Evolutionary conservation across 2,888 invertebrate genomes (phyloP).

Genomic region (Agrenia bidenticulata): DNA sequence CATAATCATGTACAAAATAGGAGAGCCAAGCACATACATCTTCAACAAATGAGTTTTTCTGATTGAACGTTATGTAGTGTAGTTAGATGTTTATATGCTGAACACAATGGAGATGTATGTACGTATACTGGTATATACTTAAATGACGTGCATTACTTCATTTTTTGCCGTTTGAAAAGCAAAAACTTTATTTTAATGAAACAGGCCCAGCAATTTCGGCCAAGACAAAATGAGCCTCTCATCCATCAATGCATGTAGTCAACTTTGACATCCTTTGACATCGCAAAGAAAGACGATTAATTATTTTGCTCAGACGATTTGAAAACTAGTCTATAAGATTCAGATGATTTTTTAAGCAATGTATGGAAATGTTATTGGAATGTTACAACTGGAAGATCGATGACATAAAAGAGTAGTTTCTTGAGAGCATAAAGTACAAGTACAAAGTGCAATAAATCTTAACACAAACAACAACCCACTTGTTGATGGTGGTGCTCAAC

Average conservation of each 20-base stretch:
- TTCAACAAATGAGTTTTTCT: slow-evolving; percentile 21
- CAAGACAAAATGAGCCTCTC: slow-evolving; percentile 11
- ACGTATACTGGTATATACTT: background rate
- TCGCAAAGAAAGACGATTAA: background rate
- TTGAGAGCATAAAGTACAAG: too few relatives aligned
- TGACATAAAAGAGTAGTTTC: too few relatives aligned
- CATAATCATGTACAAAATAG: slow-evolving; percentile 17
- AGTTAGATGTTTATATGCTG: too few relatives aligned
- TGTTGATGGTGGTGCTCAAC: too few relatives aligned
- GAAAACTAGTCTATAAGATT: too few relatives aligned
- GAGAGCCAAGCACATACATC: slow-evolving; percentile 13
- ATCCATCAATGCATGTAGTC: slow-evolving; percentile 19
- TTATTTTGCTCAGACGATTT: slow-evolving; percentile 2
- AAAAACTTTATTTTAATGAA: slow-evolving; percentile 18
- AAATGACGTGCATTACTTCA: slow-evolving; percentile 16
- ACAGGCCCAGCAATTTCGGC: background rate
- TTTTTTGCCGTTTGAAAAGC: slow-evolving; percentile 21
- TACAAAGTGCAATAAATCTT: too few relatives aligned
- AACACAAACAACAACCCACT: too few relatives aligned
- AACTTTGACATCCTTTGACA: slow-evolving; percentile 19
- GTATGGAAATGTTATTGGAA: too few relatives aligned
- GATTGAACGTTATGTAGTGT: slow-evolving; percentile 11
- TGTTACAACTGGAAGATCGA: too few relatives aligned
- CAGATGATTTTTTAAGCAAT: too few relatives aligned
- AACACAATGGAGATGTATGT: too few relatives aligned